Base-by-base conservation (phyloP, 2,797 vertebrate species). In the Gila robusta region DNA sequence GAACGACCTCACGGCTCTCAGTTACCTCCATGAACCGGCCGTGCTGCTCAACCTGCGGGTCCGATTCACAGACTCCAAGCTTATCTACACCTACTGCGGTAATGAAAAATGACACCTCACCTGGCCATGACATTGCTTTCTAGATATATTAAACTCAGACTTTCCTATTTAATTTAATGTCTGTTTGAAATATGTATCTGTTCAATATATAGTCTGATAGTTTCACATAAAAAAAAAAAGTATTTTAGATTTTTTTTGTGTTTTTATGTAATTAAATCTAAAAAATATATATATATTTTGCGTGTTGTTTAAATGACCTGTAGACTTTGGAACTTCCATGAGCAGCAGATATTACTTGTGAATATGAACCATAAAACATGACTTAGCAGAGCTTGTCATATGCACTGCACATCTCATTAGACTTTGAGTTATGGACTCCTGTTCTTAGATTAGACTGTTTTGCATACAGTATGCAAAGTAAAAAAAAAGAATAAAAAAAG, bases 1-100 rank as follows among this genome's bases (percentile, higher is more conserved):
- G 88, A 99, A 99, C 88, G 98, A 99, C 94, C 97, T 99, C 83
- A 99, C 98, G 0, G 96, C 98, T 0, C 97, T 99, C 88, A 99
- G 98, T 89, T 99, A 98, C 87, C 97, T 99, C 35, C 97, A 99
- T 0, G 98, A 99, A 89, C 98, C 98, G 0, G 98, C 98, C 0
- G 97, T 99, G 82, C 95, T 99, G 1, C 98, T 99, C 92, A 99
- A 99, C 94, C 97, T 99, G 81, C 96, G 95, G 94, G 97, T 99
- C 67, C 97, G 98, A 88, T 99, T 99, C 83, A 94, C 97, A 3
- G 98, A 99, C 93, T 99, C 98, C 28, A 99, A 96, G 89, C 93
- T 97, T 69, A 99, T 99, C 93, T 99, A 99, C 91, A 99, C 98
- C 0, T 99, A 99, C 83, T 99, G 98, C 85, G 98, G 98, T 99